Conservation (phyloP, 2,113 vertebrate species). For the Deroptyus accipitrinus region DNA sequence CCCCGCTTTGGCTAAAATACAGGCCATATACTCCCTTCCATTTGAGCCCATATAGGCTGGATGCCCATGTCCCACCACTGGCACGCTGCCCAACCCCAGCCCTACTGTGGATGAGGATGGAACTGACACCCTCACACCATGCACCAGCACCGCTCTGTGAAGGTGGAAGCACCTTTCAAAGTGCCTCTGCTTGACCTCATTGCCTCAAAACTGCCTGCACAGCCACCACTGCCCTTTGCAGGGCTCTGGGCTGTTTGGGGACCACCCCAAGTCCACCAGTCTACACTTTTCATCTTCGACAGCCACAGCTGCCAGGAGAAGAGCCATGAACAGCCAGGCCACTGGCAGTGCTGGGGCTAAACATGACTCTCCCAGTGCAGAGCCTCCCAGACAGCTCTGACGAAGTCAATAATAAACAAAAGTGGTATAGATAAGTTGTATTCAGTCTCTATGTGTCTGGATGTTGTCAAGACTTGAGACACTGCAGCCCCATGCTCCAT, state of each 20-base stretch:
- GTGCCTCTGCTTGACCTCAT: background rate
- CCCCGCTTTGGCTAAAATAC: background rate
- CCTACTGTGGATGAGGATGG: rapidly evolving
- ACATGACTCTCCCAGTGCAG: background rate
- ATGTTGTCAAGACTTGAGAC: background rate
- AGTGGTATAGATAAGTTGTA: background rate
- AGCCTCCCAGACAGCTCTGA: background rate
- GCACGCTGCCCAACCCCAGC: background rate
- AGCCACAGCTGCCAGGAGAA: background rate
- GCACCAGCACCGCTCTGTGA: background rate
- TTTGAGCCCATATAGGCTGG: background rate
- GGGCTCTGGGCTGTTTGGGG: background rate
- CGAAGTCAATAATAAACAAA: background rate
- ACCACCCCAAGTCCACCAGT: background rate
- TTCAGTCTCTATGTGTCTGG: background rate
- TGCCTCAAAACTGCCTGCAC: background rate
- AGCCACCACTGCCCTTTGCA: background rate
- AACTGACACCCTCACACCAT: background rate
- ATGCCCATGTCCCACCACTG: too few relatives aligned
- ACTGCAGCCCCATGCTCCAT: background rate
- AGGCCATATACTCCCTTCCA: too few relatives aligned
- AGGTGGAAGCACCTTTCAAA: background rate
- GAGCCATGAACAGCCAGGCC: background rate
- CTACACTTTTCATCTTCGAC: too few relatives aligned
- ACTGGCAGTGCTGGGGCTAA: background rate